Evolutionary conservation across 2,113 vertebrate species (phyloP).

Genomic region (Pionites leucogaster): DNA sequence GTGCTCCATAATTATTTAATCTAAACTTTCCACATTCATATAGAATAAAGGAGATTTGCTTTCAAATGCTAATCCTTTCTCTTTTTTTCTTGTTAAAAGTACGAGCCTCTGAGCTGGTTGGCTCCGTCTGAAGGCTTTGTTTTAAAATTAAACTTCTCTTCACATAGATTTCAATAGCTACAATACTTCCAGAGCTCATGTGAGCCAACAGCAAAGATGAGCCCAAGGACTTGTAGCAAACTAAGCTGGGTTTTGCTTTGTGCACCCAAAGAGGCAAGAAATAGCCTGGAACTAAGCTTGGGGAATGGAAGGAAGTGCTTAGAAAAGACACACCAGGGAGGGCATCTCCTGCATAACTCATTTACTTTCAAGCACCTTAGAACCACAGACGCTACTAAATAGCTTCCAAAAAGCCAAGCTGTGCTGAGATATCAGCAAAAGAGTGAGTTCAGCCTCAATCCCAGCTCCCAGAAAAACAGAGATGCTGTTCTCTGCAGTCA

Average conservation of each 20-base stretch:
- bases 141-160: slow-evolving; percentile 23
- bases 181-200: background rate
- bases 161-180: background rate
- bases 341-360: background rate
- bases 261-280: background rate
- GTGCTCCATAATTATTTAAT: background rate
- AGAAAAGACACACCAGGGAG: background rate
- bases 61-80: slow-evolving; percentile 16
- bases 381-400: background rate
- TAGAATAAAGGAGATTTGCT: background rate
- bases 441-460: background rate
- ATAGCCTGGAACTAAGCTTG: background rate
- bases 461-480: background rate
- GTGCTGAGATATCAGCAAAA: background rate
- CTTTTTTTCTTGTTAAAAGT: background rate
- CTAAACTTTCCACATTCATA: slow-evolving; percentile 8
- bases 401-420: background rate
- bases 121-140: slow-evolving; percentile 1
- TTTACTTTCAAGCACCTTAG: background rate
- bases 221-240: background rate
- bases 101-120: background rate
- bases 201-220: background rate
- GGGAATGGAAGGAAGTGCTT: background rate
- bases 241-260: background rate
- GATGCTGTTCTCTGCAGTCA: background rate